Conservation (phyloP, 2,113 vertebrate species). For the Eurystomus gularis region DNA sequence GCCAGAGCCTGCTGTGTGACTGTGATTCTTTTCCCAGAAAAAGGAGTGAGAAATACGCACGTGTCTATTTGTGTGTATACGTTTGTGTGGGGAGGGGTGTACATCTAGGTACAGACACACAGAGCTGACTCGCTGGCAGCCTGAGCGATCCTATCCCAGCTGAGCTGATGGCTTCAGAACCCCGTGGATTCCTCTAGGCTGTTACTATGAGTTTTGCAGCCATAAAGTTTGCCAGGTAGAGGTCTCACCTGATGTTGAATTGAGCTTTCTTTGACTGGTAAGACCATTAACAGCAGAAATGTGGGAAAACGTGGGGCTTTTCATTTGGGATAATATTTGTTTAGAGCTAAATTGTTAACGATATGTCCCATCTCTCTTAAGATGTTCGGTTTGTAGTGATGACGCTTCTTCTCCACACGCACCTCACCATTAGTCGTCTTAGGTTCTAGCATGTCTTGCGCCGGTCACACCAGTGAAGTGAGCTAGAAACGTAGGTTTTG, state of each 20-base stretch:
- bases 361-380: background rate
- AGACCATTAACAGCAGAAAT: background rate
- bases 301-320: background rate
- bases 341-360: background rate
- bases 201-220: background rate
- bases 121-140: background rate
- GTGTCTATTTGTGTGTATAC: background rate
- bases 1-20: background rate
- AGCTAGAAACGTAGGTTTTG: background rate
- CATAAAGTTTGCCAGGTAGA: background rate
- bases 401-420: background rate
- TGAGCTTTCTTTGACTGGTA: background rate
- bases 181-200: background rate
- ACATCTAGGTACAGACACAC: rapidly evolving
- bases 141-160: background rate
- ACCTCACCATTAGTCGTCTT: background rate
- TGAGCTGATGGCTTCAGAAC: background rate
- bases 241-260: background rate
- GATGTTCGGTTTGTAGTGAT: rapidly evolving
- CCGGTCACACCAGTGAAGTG: background rate
- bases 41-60: background rate
- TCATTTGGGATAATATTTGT: background rate
- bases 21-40: background rate
- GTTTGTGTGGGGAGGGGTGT: background rate
- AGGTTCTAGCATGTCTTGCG: background rate